A percentile compares a stretch with the other conserved stretches of the same genome.
Evolutionary conservation across 23 tunicate species (phyloP).

Genomic region (Phallusia fumigata): DNA sequence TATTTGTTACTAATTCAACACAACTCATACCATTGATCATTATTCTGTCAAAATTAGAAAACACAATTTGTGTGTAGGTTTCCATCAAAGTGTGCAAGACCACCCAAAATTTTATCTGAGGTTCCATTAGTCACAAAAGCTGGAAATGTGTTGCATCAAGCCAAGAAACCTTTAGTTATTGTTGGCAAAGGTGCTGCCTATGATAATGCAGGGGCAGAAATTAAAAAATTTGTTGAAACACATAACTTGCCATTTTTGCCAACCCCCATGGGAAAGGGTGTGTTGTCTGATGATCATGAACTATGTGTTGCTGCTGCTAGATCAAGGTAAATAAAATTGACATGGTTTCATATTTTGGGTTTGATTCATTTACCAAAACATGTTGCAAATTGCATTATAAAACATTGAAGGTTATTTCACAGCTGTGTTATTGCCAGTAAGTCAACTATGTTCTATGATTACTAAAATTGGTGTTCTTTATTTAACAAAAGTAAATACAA

Average conservation of each 20-base stretch:
- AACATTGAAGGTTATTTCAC: too few relatives aligned
- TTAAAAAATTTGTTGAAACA: conserved; percentile 46
- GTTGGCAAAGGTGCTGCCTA: conserved; percentile 91
- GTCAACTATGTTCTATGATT: too few relatives aligned
- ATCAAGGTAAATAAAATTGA: conserved; percentile 38
- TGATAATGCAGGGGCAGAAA: conserved; percentile 36
- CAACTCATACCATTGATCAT: too few relatives aligned
- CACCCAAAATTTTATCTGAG: conserved; percentile 54
- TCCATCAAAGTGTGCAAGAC: conserved; percentile 37
- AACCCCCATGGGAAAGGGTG: conserved; percentile 97
- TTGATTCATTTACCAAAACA: too few relatives aligned
- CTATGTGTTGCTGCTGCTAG: conserved; percentile 90
- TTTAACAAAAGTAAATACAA: too few relatives aligned
- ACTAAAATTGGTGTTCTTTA: too few relatives aligned
- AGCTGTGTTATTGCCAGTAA: too few relatives aligned
- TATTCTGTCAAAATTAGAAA: too few relatives aligned
- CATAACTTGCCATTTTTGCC: conserved; percentile 89
- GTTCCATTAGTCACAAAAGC: conserved; percentile 31
- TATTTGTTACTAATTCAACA: too few relatives aligned
- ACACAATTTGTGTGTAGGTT: conserved; percentile 9
- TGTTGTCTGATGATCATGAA: conserved; percentile 72
- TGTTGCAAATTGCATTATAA: too few relatives aligned
- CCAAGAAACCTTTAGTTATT: conserved; percentile 78
- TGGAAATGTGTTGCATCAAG: conserved; percentile 28
- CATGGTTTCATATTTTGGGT: too few relatives aligned